Evolutionary conservation across 2,113 vertebrate genomes (phyloP).

Genomic region (Anolis carolinensis): DNA sequence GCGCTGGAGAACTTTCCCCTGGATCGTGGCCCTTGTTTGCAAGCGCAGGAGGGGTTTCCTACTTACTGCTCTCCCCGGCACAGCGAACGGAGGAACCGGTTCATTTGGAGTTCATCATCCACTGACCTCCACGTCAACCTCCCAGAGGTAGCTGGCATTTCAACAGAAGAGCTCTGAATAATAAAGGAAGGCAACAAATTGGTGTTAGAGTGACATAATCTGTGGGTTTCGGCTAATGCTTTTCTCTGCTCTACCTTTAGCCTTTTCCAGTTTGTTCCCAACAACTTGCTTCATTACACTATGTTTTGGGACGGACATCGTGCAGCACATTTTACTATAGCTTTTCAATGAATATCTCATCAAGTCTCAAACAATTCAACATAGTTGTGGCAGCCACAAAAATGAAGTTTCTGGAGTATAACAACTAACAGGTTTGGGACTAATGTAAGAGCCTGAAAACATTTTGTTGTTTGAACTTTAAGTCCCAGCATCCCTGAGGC

Average conservation of each 20-base stretch:
- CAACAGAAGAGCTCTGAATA: not conserved
- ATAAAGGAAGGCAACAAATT: not conserved
- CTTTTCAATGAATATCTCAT: no score
- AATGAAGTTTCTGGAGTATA: no score
- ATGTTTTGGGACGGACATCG: no score
- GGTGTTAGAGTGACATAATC: not conserved
- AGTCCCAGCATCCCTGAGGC: no score
- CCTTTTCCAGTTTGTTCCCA: not conserved
- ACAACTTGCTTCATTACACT: not conserved
- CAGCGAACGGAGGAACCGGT: not conserved
- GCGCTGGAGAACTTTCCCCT: not conserved
- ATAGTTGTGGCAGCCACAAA: no score
- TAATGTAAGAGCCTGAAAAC: no score
- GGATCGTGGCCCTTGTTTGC: not conserved
- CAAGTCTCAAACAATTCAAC: no score
- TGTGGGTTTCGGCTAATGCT: not conserved
- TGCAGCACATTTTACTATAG: no score
- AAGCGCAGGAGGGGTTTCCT: not conserved
- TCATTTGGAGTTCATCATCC: slow-evolving; percentile 27
- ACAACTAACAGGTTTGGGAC: no score
- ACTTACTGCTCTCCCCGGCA: not conserved
- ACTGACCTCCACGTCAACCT: not conserved
- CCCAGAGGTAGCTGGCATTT: not conserved
- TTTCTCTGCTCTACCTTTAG: no score
- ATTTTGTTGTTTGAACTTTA: no score